A percentile compares a stretch with the other conserved stretches of the same genome.
Evolutionary conservation across 2,113 vertebrate species (phyloP).

Genomic region (Bombycilla garrulus): DNA sequence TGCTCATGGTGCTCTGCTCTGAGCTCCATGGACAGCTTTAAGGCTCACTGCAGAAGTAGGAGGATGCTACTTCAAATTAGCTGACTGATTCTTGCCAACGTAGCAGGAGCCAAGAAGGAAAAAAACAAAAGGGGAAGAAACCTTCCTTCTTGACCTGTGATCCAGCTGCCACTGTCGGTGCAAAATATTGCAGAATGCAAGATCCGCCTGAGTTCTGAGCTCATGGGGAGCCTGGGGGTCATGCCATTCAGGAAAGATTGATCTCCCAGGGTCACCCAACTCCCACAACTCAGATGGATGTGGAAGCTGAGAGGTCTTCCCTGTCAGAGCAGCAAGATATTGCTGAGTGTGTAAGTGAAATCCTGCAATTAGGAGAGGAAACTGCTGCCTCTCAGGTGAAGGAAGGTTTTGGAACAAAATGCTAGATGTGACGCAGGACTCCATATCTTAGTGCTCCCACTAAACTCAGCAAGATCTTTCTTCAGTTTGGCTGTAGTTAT

Average conservation of each 20-base stretch:
- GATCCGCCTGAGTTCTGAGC: not conserved
- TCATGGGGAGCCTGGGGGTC: not conserved
- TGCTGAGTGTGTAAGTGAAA: not conserved
- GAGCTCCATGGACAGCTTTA: not conserved
- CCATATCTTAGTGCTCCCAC: not conserved
- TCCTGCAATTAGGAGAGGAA: not conserved
- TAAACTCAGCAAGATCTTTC: not conserved
- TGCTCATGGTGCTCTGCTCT: too few species aligned
- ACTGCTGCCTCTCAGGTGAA: not conserved
- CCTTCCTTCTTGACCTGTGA: constrained; percentile 9
- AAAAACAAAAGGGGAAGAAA: not conserved
- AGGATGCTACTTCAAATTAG: not conserved
- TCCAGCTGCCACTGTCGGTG: not conserved
- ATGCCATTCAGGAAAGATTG: constrained; percentile 1
- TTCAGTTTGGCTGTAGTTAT: not conserved
- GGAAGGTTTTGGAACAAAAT: not conserved
- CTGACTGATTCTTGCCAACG: not conserved
- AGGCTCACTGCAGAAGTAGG: not conserved
- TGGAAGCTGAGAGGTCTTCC: not conserved
- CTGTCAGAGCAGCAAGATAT: not conserved
- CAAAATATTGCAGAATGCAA: constrained; percentile 6
- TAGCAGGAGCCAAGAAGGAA: not conserved
- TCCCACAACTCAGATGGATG: not conserved
- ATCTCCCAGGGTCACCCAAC: not conserved
- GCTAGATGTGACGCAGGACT: not conserved